phyloP scores from a whole-genome alignment of 2,888 invertebrate species.

The Sphaerolaimus hirsutus region DNA sequence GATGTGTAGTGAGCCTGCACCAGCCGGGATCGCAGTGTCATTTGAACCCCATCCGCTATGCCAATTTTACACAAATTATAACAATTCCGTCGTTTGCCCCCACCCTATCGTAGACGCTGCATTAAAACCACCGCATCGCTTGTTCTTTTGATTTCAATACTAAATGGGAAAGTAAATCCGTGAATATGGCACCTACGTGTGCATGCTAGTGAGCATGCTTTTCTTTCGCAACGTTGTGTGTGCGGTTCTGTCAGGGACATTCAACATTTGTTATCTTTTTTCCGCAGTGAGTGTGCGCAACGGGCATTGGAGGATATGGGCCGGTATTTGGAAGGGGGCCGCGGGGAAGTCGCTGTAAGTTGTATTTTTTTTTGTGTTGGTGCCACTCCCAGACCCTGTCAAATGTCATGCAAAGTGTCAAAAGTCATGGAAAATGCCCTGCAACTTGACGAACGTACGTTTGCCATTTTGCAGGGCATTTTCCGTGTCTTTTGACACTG shows the following conservation, averaged over 20 bases:
- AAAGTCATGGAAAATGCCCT: not conserved
- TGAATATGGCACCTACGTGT: not conserved
- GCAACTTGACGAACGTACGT: not conserved
- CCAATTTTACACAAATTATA: no score
- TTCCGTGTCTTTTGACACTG: no score
- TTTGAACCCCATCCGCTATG: no score
- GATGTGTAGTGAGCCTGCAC: no score
- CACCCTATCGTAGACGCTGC: no score
- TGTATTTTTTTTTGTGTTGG: slow-evolving; percentile 1
- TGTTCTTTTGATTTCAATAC: no score
- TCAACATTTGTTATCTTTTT: not conserved
- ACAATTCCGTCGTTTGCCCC: no score
- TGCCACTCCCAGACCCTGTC: not conserved
- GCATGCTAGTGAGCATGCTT: not conserved
- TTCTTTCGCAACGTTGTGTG: not conserved
- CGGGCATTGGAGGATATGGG: slow-evolving; percentile 83
- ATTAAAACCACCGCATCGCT: no score
- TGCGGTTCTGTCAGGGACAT: not conserved
- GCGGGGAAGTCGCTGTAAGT: slow-evolving; percentile 72
- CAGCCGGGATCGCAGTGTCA: no score
- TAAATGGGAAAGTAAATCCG: not conserved
- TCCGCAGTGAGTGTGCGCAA: slow-evolving; percentile 53
- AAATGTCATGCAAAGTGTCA: slow-evolving; percentile 1
- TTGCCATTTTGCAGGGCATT: no score
- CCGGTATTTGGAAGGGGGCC: slow-evolving; percentile 39